Evolutionary conservation across 2,888 invertebrate genomes (phyloP).

Genomic region (Lasiommata megera): DNA sequence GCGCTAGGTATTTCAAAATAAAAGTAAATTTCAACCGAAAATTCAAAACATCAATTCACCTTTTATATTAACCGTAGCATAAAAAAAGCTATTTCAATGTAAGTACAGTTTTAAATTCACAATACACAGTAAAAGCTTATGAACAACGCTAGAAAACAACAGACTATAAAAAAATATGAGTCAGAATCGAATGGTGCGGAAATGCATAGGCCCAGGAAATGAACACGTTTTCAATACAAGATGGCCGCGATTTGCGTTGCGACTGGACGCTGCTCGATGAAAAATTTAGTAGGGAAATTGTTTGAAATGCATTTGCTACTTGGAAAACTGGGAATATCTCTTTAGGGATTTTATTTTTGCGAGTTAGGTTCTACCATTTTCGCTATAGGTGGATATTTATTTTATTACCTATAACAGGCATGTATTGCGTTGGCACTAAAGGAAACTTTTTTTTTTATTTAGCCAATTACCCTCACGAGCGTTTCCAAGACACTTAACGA

Average conservation of each 20-base stretch:
- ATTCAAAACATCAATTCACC: not conserved
- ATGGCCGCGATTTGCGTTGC: conserved; percentile 51
- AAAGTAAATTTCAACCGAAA: not conserved
- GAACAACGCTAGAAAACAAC: conserved; percentile 11
- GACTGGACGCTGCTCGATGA: conserved; percentile 48
- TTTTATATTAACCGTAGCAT: not conserved
- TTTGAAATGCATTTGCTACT: conserved; percentile 19
- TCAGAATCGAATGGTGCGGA: conserved; percentile 70
- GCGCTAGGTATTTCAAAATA: too few species aligned
- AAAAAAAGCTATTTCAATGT: not conserved
- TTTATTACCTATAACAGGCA: too few species aligned
- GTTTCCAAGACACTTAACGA: too few species aligned
- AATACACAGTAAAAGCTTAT: conserved; percentile 2
- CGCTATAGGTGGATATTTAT: not conserved
- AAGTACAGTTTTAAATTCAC: conserved; percentile 1
- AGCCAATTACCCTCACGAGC: too few species aligned
- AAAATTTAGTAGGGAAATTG: conserved; percentile 25
- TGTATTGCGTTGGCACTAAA: too few species aligned
- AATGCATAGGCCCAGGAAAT: conserved; percentile 80
- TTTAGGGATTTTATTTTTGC: conserved; percentile 11
- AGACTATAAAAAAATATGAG: conserved; percentile 59
- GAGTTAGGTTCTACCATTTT: not conserved
- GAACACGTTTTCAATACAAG: conserved; percentile 78
- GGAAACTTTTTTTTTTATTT: too few species aligned
- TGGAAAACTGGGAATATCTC: conserved; percentile 8